These are phyloP conservation scores for Monochamus alternatus DNA, from an alignment of 2,888 invertebrate genomes.

Conservation along the genomic window DNA sequence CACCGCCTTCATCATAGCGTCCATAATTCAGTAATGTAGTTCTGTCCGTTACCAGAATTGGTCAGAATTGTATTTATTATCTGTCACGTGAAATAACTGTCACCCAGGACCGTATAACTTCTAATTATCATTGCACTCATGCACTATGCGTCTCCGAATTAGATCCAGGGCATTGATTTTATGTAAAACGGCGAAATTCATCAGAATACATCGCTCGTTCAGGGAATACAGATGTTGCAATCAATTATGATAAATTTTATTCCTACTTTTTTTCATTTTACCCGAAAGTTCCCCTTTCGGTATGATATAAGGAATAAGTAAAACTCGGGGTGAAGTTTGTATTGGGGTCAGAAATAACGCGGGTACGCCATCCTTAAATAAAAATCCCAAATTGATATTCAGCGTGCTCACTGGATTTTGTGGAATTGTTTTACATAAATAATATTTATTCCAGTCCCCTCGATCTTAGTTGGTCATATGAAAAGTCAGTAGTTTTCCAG, in stretches of 20 bases:
- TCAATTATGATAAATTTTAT: slow-evolving; percentile 51
- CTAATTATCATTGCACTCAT: slow-evolving; percentile 42
- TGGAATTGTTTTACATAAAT: slow-evolving; percentile 26
- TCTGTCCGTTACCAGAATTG: no score
- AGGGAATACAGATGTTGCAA: slow-evolving; percentile 50
- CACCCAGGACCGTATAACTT: slow-evolving; percentile 26
- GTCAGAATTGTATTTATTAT: slow-evolving; percentile 37
- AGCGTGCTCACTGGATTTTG: slow-evolving; percentile 20
- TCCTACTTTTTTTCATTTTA: slow-evolving; percentile 38
- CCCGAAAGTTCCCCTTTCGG: slow-evolving; percentile 14
- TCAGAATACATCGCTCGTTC: slow-evolving; percentile 46
- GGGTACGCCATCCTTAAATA: slow-evolving; percentile 3
- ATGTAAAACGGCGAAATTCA: slow-evolving; percentile 51
- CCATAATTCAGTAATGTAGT: no score
- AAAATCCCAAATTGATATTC: slow-evolving; percentile 28
- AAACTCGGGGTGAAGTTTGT: slow-evolving; percentile 27
- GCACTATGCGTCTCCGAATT: slow-evolving; percentile 47
- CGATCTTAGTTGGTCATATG: slow-evolving; percentile 2
- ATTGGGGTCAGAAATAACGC: slow-evolving; percentile 26
- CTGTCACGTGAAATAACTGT: slow-evolving; percentile 38
- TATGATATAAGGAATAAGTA: slow-evolving; percentile 20
- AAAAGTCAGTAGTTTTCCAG: slow-evolving; percentile 3
- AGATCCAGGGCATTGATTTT: slow-evolving; percentile 51
- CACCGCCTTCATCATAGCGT: no score
- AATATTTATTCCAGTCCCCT: slow-evolving; percentile 12